Evolutionary conservation across 2,888 invertebrate genomes (phyloP), one percentile per base, ranked within the genome.

Genomic region (Drosophila meridionalis): DNA sequence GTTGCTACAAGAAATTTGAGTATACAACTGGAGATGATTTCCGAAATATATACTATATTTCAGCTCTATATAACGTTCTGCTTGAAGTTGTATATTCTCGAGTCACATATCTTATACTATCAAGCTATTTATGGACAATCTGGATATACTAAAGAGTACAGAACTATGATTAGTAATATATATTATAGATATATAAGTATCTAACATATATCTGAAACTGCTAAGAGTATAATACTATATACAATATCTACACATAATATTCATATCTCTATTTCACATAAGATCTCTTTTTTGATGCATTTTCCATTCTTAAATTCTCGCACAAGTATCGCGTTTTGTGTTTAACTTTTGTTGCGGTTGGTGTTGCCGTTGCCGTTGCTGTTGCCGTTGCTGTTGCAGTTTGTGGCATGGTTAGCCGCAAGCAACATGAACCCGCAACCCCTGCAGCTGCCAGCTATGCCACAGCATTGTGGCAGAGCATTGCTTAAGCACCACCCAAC

Each of bases 301-400:
- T 58, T 58, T 12, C 32, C 7, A 11, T 12, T 56, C 45, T 69
- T 69, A 34, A 63, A 59, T 58, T 48, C 73, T 85, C 83, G 80
- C 83, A 83, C 85, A 83, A 73, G 88, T 83, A 85, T 87, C 85
- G 74, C 72, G 66, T 84, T 76, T 76, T 48, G 11, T 7, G n/a
- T 26, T 14, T 12, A 30, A 36, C 57, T 34, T 34, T 45, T 50
- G 71, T 40, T 67, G 75, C 55, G 79, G 80, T 75, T 55, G 59
- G 57, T 34, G 50, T 28, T 56, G 74, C 52, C 42, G 58, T 47
- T 48, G 75, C 60, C 12, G 45, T 36, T 42, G 59, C 60, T 20
- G 45, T 36, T 47, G 53, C 53, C 20, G 59, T 53, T 48, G 75
- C 60, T 28, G 36, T 45, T 36, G 56, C 56, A 20, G 56, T 32